phyloP scores from a whole-genome alignment of 2,113 vertebrate genomes.

The Caranx ignobilis region DNA sequence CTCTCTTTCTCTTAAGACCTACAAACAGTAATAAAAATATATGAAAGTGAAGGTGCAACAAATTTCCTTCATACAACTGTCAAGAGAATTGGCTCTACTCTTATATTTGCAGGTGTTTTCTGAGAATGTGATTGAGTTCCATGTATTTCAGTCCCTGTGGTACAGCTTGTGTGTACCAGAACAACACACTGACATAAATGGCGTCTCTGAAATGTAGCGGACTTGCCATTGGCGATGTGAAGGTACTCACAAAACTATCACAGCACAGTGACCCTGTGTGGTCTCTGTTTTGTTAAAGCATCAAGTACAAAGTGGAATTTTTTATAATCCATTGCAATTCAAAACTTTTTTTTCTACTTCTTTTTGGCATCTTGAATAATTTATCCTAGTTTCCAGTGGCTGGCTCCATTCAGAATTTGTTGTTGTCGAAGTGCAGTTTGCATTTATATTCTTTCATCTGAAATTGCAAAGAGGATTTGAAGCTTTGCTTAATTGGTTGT shows the following conservation, averaged over 20 bases:
- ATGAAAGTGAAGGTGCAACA: constrained; percentile 27
- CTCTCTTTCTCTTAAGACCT: constrained; percentile 27
- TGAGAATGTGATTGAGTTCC: constrained; percentile 70
- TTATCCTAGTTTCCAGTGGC: constrained; percentile 49
- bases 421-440: constrained; percentile 49
- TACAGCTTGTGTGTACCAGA: constrained; percentile 39
- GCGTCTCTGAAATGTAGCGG: constrained; percentile 54
- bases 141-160: constrained; percentile 54
- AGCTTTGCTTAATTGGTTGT: constrained; percentile 79
- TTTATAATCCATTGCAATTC: constrained; percentile 50
- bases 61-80: constrained; percentile 56
- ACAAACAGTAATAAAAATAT: constrained; percentile 38
- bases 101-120: constrained; percentile 59
- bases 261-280: constrained; percentile 36
- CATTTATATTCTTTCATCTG: constrained; percentile 50
- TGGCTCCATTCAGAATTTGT: constrained; percentile 54
- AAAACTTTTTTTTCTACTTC: constrained; percentile 8
- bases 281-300: constrained; percentile 31
- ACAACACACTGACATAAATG: constrained; percentile 59
- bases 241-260: constrained; percentile 33
- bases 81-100: constrained; percentile 51
- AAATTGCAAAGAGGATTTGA: constrained; percentile 56
- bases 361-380: constrained; percentile 57
- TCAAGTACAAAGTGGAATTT: constrained; percentile 37
- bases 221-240: constrained; percentile 29